Evolutionary conservation across 37 sponge, comb jelly and placozoan species (phyloP).

Genomic region (Chondrilla cf. caribensis): DNA sequence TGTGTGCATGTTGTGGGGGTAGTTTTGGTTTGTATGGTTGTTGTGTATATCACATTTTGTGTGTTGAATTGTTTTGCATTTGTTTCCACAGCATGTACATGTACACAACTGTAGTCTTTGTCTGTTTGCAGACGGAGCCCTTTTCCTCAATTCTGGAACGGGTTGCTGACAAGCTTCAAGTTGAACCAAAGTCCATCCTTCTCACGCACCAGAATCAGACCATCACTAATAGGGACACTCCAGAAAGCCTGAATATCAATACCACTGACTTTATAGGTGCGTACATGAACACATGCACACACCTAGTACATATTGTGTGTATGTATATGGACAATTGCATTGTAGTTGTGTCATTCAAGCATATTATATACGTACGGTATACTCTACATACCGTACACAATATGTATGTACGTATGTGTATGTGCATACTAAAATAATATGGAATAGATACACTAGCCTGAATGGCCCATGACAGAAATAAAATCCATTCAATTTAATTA

Average conservation of each 20-base stretch:
- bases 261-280: slow-evolving; percentile 71
- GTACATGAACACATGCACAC: background rate
- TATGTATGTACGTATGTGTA: background rate
- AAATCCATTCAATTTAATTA: too few species aligned
- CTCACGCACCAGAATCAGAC: slow-evolving; percentile 53
- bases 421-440: background rate
- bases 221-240: slow-evolving; percentile 32
- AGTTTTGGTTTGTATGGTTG: too few species aligned
- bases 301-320: too few species aligned
- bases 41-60: too few species aligned
- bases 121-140: slow-evolving; percentile 32
- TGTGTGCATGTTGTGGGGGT: too few species aligned
- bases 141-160: slow-evolving; percentile 22
- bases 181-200: slow-evolving; percentile 27
- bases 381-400: background rate
- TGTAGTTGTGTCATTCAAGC: too few species aligned
- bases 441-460: background rate
- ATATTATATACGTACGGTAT: background rate
- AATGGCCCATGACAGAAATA: too few species aligned
- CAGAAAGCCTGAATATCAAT: slow-evolving; percentile 39
- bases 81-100: too few species aligned
- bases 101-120: too few species aligned
- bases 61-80: too few species aligned
- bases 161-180: slow-evolving; percentile 21
- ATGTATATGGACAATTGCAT: too few species aligned